Conservation (phyloP, 1,140 invertebrate genomes). For the Danaus plexippus region DNA sequence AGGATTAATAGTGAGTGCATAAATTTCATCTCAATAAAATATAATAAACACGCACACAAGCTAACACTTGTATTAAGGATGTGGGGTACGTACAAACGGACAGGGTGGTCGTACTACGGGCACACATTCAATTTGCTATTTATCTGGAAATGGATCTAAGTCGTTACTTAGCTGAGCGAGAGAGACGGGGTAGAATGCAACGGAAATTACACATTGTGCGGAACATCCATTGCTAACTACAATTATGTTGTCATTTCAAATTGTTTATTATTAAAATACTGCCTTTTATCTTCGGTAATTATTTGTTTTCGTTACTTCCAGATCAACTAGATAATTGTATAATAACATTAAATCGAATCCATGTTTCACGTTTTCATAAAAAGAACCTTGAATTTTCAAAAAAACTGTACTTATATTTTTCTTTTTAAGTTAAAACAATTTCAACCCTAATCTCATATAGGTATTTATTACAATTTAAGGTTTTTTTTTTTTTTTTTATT, state of each 20-base stretch:
- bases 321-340: too few relatives aligned
- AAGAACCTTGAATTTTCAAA: too few relatives aligned
- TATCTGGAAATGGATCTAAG: conserved; percentile 71
- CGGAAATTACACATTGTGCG: conserved; percentile 58
- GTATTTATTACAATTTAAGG: background rate
- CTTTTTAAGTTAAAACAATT: background rate
- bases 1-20: background rate
- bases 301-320: conserved; percentile 3
- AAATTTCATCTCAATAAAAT: conserved; percentile 12
- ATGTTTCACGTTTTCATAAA: too few relatives aligned
- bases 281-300: conserved; percentile 5
- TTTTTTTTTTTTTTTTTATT: conserved; percentile 4
- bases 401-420: too few relatives aligned
- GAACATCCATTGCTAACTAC: conserved; percentile 33
- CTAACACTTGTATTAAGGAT: conserved; percentile 12
- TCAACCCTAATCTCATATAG: conserved; percentile 3
- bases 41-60: conserved; percentile 15
- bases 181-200: conserved; percentile 57
- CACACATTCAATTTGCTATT: conserved; percentile 71
- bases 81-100: conserved; percentile 18
- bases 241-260: conserved; percentile 7
- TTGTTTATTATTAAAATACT: too few relatives aligned
- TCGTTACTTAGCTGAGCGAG: conserved; percentile 70
- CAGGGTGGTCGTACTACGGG: conserved; percentile 30
- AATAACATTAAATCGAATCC: too few relatives aligned